Percentiles rank a stretch among this genome's conserved stretches.
These are phyloP conservation scores for Sinocyclocheilus anophthalmus DNA, from an alignment of 2,113 vertebrate genomes.

Conservation along the genomic window DNA sequence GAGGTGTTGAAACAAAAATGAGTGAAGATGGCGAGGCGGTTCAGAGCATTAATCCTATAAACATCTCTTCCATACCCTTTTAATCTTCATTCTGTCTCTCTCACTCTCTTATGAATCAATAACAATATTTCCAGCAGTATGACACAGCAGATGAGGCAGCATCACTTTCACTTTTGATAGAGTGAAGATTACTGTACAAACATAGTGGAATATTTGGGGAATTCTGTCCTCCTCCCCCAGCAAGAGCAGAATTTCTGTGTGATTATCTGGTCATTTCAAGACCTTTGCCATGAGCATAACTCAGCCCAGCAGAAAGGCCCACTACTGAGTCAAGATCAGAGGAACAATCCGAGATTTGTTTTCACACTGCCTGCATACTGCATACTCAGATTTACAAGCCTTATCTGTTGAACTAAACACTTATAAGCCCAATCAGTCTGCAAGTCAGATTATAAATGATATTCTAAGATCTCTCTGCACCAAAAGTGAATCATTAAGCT, in stretches of 20 bases:
- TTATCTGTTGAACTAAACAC: neutral
- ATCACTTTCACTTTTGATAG: slow-evolving; percentile 60
- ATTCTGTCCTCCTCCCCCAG: slow-evolving; percentile 64
- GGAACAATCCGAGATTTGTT: slow-evolving; percentile 71
- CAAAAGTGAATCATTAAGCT: neutral
- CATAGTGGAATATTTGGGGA: slow-evolving; percentile 61
- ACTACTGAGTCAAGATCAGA: slow-evolving; percentile 42
- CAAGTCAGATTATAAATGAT: neutral
- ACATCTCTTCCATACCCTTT: slow-evolving; percentile 24
- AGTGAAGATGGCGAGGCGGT: neutral
- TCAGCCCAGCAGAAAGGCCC: slow-evolving; percentile 67
- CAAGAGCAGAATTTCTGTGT: slow-evolving; percentile 69
- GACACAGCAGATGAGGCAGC: slow-evolving; percentile 64
- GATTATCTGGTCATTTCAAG: slow-evolving; percentile 60
- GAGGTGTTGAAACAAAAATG: slow-evolving; percentile 1
- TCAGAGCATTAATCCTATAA: slow-evolving; percentile 52
- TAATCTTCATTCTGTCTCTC: slow-evolving; percentile 29
- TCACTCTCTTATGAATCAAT: slow-evolving; percentile 54
- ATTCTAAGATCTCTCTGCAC: neutral
- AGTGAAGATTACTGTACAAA: slow-evolving; percentile 47
- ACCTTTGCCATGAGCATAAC: slow-evolving; percentile 68
- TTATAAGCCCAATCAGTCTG: neutral
- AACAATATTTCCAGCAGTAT: slow-evolving; percentile 57
- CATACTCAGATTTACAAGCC: neutral
- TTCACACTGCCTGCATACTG: neutral